Percentiles rank a stretch among this genome's conserved stretches.
These are phyloP conservation scores for Sphenodon punctatus DNA, from an alignment of 2,797 vertebrate species.

Conservation along the genomic window DNA sequence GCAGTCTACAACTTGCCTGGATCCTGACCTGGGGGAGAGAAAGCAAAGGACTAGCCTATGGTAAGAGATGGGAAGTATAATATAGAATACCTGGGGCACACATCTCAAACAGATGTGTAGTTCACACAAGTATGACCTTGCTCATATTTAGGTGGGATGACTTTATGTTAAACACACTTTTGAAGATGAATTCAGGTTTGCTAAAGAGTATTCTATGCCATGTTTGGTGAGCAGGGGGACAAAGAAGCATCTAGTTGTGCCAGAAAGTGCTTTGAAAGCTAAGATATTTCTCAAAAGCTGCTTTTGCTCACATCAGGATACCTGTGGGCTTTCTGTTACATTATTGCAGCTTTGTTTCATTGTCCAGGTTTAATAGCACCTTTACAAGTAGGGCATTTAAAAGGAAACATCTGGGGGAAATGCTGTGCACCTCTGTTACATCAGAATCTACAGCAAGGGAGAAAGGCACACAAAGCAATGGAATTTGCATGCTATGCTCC, in stretches of 20 bases:
- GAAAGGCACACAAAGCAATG: neutral
- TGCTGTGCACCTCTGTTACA: neutral
- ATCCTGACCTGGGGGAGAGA: too few relatives aligned
- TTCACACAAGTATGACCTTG: too few relatives aligned
- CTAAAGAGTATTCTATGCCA: neutral
- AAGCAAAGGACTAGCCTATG: too few relatives aligned
- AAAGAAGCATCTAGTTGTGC: neutral
- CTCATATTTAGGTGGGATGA: neutral
- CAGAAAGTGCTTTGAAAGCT: neutral
- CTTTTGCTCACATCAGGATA: neutral
- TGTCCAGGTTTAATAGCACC: neutral
- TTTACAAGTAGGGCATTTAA: neutral
- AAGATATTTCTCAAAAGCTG: neutral
- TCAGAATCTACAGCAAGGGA: neutral
- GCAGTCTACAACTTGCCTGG: too few relatives aligned
- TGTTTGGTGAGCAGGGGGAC: neutral
- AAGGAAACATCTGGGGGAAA: neutral
- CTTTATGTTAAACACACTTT: neutral
- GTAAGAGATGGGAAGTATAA: too few relatives aligned
- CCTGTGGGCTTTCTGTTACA: accelerated
- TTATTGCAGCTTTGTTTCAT: neutral
- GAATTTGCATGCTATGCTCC: neutral
- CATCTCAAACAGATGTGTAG: too few relatives aligned
- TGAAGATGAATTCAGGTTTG: neutral
- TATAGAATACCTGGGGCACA: too few relatives aligned